Evolutionary conservation across 2,888 invertebrate genomes (phyloP), one percentile per base, ranked within the genome.

Genomic region (Drosophila silvestris): DNA sequence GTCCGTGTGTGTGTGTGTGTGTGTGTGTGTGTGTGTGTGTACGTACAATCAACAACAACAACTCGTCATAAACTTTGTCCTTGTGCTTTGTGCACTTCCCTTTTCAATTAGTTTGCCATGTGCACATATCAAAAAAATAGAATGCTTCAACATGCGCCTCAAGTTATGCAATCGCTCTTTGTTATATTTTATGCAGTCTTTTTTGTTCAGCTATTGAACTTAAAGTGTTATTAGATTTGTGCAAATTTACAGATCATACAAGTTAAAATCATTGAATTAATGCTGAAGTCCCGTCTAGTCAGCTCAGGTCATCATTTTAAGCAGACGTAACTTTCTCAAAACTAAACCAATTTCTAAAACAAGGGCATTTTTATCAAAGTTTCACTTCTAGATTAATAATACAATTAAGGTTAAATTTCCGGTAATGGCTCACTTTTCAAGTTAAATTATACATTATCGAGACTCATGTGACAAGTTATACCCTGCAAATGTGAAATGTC

Each of bases 51-150:
- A 69, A 73, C 66, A 68, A 62, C 66, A 61, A 72, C 51, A 81
- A 79, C 84, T 80, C 85, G 80, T 72, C 85, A 76, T 82, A 72
- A 86, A 84, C 88, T 84, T 87, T 80, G 78, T 87, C 88, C 81
- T 78, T 81, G 78, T 62, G 70, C 56, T 77, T 60, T 66, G 60
- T 71, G 65, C 70, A 66, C 75, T 80, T 87, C 76, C 75, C 60
- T 70, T 79, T 86, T 90, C 88, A 88, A 88, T 86, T 90, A 88
- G 90, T 83, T 82, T 77, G 67, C 59, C 53, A 59, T 69, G 56
- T 60, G 70, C 75, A 69, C 81, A 81, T 74, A 71, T 76, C 72
- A 72, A 73, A 44, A 58, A 5, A 19, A 39, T 19, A 30, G 69
- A 75, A 70, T 75, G 57, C 62, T 76, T 86, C 52, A 70, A 62